Base-by-base conservation (phyloP, 2,888 invertebrate species). In the Drosophila paramelanica region DNA sequence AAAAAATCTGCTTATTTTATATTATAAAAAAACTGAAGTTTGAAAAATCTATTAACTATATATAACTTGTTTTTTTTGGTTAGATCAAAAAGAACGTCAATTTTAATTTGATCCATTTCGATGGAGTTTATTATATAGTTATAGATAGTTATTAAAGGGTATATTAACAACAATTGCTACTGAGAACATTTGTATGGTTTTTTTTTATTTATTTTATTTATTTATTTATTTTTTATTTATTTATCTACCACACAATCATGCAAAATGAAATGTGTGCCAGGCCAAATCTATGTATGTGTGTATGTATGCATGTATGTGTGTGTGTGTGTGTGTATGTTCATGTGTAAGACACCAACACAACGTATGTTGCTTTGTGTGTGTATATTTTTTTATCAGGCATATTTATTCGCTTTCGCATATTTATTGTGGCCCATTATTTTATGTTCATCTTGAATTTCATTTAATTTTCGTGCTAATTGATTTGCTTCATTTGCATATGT, bases 401-500 rank as follows among this genome's bases (percentile, higher is more conserved):
- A 38, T 59, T 17, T 52, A 38, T 31, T 51, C 14, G 11, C 23
- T 14, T 31, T 51, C 41, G 14, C 5, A 6, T 23, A 58, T 65
- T 39, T 39, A 23, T 38, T 38, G 46, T 11, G 11, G 11, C 11
- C 8, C 31, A n/a, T 66, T 52, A 27, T 56, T 62, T 51, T 56
- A 51, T 41, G 36, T 17, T 50, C 39, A 39, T 46, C 53, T 58
- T 61, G 45, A 67, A 58, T 61, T 47, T 73, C 33, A 51, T 72
- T 52, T 66, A 56, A 60, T 72, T 66, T 60, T 56, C 41, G 52
- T 41, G 49, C 45, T 45, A 46, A 46, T 56, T 60, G 52, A 66
- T 66, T 66, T 66, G 43, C 47, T 60, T 41, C 20, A 67, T 67
- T 56, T 67, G 42, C 52, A 51, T 73, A 46, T 60, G 25, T 52